Percentiles rank a stretch among this genome's conserved stretches.
These are phyloP conservation scores for Aleiodes alternator DNA, from an alignment of 2,888 invertebrate species.

Conservation along the genomic window DNA sequence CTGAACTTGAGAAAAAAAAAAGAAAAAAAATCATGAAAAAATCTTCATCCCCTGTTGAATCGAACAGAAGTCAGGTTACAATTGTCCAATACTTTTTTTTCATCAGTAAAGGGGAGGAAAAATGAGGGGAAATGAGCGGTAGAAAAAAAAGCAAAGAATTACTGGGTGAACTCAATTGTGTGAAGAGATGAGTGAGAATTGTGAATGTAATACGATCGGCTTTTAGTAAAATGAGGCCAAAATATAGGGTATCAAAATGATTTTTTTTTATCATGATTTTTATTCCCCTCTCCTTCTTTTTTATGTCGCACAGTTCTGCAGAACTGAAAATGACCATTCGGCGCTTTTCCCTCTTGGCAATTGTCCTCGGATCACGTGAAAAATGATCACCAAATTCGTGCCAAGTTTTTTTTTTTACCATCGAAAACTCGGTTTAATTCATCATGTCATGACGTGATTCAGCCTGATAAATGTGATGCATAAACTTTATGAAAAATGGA, in stretches of 20 bases:
- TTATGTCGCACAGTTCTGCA: not conserved
- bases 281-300: not conserved
- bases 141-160: constrained; percentile 51
- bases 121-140: constrained; percentile 33
- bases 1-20: no score
- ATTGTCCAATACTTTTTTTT: constrained; percentile 50
- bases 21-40: constrained; percentile 41
- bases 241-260: constrained; percentile 67
- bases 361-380: constrained; percentile 48
- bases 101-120: constrained; percentile 33
- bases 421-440: not conserved
- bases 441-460: not conserved
- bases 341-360: constrained; percentile 45
- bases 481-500: not conserved
- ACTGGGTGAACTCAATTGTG: constrained; percentile 41
- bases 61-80: constrained; percentile 61
- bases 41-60: constrained; percentile 45
- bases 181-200: constrained; percentile 53
- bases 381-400: constrained; percentile 40
- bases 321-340: constrained; percentile 66
- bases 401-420: constrained; percentile 25
- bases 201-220: constrained; percentile 72
- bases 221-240: constrained; percentile 74
- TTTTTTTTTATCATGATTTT: constrained; percentile 43
- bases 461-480: not conserved